phyloP scores from a whole-genome alignment of 2,888 invertebrate genomes.

The Hyposoter dolosus region DNA sequence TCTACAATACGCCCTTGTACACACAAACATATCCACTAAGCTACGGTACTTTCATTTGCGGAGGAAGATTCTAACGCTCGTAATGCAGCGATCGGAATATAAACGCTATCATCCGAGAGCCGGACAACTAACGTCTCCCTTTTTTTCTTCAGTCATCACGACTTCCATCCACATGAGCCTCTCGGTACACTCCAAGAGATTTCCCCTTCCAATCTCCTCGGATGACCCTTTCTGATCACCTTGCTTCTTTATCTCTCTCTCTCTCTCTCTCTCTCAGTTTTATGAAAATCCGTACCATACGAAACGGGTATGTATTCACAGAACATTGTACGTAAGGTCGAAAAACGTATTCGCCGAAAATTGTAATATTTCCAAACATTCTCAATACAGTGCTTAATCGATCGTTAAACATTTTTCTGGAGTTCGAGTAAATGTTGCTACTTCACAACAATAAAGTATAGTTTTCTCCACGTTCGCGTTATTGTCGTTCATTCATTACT shows the following conservation, averaged over 20 bases:
- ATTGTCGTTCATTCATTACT: too few species aligned
- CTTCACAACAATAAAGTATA: too few species aligned
- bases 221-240: conserved; percentile 62
- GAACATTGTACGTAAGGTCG: too few species aligned
- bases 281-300: background rate
- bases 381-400: too few species aligned
- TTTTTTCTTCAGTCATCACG: conserved; percentile 45
- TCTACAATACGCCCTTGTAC: conserved; percentile 8
- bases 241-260: conserved; percentile 7
- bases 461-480: too few species aligned
- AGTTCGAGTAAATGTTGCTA: too few species aligned
- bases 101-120: conserved; percentile 47
- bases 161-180: conserved; percentile 53
- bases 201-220: conserved; percentile 54
- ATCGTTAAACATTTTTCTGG: too few species aligned
- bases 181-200: conserved; percentile 29
- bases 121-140: conserved; percentile 43
- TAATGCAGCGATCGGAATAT: conserved; percentile 2
- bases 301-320: background rate
- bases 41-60: conserved; percentile 59
- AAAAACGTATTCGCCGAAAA: too few species aligned
- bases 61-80: conserved; percentile 16
- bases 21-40: conserved; percentile 22
- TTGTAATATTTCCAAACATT: too few species aligned
- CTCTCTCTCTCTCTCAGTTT: background rate